phyloP scores from a whole-genome alignment of 1,140 invertebrate species.

The Tribolium castaneum region DNA sequence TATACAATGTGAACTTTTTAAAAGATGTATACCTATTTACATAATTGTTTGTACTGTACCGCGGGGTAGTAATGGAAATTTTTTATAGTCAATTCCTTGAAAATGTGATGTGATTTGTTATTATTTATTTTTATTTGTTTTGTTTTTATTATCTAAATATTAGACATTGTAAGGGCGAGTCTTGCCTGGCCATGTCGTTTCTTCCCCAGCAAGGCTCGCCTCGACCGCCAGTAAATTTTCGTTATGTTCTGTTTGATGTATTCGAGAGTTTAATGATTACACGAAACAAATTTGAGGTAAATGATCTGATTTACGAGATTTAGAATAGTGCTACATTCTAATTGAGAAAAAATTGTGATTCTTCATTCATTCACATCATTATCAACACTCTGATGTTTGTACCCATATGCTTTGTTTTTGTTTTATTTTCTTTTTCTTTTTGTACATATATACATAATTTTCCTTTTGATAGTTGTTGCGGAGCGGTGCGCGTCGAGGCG shows the following conservation, averaged over 20 bases:
- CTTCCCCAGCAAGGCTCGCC: neutral
- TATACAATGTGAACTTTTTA: slow-evolving; percentile 40
- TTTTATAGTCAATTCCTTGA: slow-evolving; percentile 33
- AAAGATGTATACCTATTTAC: slow-evolving; percentile 39
- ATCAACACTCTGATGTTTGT: slow-evolving; percentile 43
- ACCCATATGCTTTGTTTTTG: slow-evolving; percentile 34
- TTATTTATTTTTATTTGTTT: slow-evolving; percentile 16
- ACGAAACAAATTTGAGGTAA: slow-evolving; percentile 19
- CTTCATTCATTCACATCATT: slow-evolving; percentile 33
- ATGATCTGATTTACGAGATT: slow-evolving; percentile 29
- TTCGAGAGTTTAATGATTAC: slow-evolving; percentile 12
- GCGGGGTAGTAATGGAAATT: slow-evolving; percentile 25
- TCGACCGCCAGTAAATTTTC: neutral
- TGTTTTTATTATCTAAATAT: neutral
- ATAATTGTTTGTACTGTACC: slow-evolving; percentile 30
- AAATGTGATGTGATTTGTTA: slow-evolving; percentile 32
- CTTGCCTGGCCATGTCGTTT: neutral
- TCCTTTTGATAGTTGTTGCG: neutral
- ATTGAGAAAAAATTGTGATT: slow-evolving; percentile 29
- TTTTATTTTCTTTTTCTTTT: slow-evolving; percentile 18
- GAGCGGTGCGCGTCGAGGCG: neutral
- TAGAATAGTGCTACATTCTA: slow-evolving; percentile 19
- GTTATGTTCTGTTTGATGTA: slow-evolving; percentile 20
- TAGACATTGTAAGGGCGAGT: slow-evolving; percentile 4
- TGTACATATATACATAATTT: slow-evolving; percentile 11